Percentiles rank a stretch among this genome's conserved stretches.
phyloP scores from a whole-genome alignment of 2,797 vertebrate genomes.

The Enteromius paludinosus region DNA sequence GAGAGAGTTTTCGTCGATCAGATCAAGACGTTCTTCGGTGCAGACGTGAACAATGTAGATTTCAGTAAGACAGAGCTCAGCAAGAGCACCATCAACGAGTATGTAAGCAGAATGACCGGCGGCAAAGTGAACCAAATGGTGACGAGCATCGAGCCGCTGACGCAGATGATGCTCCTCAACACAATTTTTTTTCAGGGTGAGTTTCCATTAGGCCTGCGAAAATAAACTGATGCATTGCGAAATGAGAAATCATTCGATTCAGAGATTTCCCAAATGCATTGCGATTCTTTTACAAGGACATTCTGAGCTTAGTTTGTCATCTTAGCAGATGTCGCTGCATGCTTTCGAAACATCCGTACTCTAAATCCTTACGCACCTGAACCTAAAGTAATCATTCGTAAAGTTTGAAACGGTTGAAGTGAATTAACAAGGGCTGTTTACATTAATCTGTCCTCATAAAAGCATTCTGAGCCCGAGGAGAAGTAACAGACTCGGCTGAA shows the following conservation, averaged over 20 bases:
- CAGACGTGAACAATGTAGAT: slow-evolving; percentile 81
- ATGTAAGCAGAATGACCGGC: slow-evolving; percentile 78
- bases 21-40: slow-evolving; percentile 82
- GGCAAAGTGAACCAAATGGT: slow-evolving; percentile 80
- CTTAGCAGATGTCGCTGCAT: not conserved
- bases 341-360: not conserved
- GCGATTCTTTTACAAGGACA: not conserved
- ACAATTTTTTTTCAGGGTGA: slow-evolving; percentile 90
- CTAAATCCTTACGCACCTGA: not conserved
- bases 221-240: not conserved
- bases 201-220: slow-evolving; percentile 22
- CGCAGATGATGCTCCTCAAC: slow-evolving; percentile 83
- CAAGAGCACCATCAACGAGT: slow-evolving; percentile 80
- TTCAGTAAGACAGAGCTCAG: slow-evolving; percentile 74
- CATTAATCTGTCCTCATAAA: too few species aligned
- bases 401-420: not conserved
- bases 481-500: too few species aligned
- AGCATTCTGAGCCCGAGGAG: too few species aligned
- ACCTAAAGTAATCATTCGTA: not conserved
- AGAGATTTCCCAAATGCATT: not conserved
- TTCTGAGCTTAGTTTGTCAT: not conserved
- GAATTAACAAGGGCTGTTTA: too few species aligned
- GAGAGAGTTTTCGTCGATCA: slow-evolving; percentile 79
- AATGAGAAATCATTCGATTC: not conserved
- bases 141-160: slow-evolving; percentile 75